A percentile compares a stretch with the other conserved stretches of the same genome.
Conservation (phyloP, 2,888 invertebrate genomes). For the Vesta saturnalis region DNA sequence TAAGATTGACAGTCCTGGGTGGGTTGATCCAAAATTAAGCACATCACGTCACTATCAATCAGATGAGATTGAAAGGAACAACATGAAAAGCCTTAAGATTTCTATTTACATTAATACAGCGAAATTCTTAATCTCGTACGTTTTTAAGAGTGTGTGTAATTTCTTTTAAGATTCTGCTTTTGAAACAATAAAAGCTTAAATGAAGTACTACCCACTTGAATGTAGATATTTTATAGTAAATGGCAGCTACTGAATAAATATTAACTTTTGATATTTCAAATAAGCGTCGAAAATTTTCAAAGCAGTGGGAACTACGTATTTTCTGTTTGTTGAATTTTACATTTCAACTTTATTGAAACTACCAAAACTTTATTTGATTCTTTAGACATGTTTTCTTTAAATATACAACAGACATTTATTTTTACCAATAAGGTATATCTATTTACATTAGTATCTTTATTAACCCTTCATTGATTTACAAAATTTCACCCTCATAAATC, state of each 20-base stretch:
- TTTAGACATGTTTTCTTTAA: too few species aligned
- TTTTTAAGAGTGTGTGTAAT: background rate
- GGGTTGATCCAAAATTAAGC: conserved; percentile 44
- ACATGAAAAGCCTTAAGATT: conserved; percentile 21
- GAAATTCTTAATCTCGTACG: background rate
- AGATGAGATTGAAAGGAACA: conserved; percentile 41
- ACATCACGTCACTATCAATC: conserved; percentile 40
- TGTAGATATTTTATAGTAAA: background rate
- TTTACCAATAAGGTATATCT: too few species aligned
- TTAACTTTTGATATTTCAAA: background rate
- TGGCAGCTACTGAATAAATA: background rate
- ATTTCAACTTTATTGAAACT: background rate
- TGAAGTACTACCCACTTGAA: background rate
- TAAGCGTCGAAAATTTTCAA: background rate
- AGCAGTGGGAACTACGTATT: background rate
- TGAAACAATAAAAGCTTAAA: background rate
- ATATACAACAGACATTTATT: too few species aligned
- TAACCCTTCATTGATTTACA: too few species aligned
- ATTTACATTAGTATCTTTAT: too few species aligned
- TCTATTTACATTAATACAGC: background rate
- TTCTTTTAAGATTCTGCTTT: too few species aligned
- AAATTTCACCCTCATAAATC: too few species aligned
- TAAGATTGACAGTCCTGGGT: conserved; percentile 40
- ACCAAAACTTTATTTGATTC: background rate
- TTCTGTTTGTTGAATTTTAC: background rate